A percentile compares a stretch with the other conserved stretches of the same genome.
These are phyloP conservation scores for Tangara arthus DNA, from an alignment of 2,797 vertebrate species.

Conservation along the genomic window DNA sequence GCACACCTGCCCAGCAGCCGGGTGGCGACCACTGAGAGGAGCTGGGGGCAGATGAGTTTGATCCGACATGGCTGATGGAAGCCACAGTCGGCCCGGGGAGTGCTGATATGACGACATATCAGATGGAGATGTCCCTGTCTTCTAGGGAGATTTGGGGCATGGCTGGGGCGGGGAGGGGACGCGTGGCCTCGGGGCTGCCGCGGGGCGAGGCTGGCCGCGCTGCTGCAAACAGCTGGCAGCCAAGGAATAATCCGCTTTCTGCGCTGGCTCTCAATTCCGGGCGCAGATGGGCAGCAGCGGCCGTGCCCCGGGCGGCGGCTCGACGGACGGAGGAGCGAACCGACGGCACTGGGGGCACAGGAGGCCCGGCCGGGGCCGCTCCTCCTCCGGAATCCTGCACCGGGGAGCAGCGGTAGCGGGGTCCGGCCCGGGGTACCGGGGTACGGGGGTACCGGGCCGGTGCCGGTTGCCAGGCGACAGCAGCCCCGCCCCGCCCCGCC, in stretches of 20 bases:
- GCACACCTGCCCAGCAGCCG: background rate
- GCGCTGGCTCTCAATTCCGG: background rate
- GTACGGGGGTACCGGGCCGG: background rate
- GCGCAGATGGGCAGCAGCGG: background rate
- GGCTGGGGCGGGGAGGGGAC: background rate
- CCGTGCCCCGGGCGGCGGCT: background rate
- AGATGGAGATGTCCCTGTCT: background rate
- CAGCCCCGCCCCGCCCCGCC: background rate
- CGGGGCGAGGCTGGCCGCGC: background rate
- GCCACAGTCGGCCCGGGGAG: background rate
- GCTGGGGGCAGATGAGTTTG: background rate
- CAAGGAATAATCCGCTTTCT: background rate
- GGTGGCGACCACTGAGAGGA: background rate
- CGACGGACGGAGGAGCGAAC: background rate
- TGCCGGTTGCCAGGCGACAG: background rate
- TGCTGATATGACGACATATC: background rate
- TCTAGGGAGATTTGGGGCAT: background rate
- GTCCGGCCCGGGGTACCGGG: too few species aligned
- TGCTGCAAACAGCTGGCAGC: constrained; percentile 12
- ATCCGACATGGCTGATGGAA: rapidly evolving
- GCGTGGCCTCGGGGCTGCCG: rapidly evolving
- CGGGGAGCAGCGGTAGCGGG: background rate
- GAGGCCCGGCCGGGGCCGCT: too few species aligned
- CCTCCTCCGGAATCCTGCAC: background rate
- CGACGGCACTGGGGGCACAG: background rate